Base-by-base conservation (phyloP, 35 echinoderm and acorn worm genomes). In the Chiridota heheva region DNA sequence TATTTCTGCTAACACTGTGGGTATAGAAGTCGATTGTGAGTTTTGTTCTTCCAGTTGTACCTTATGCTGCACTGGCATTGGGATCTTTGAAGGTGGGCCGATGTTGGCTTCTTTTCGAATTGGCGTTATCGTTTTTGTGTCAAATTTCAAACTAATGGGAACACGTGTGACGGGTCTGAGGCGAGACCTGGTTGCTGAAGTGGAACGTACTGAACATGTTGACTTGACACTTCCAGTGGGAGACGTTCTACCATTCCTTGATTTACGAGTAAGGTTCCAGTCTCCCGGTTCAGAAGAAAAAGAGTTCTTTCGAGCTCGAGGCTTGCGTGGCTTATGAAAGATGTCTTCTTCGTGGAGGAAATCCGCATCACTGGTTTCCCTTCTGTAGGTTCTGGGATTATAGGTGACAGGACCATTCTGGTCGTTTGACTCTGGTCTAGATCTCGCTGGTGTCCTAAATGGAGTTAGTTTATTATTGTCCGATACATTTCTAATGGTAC, bases 21-120 rank as follows among this genome's bases (percentile, higher is more conserved):
- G 59, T 76, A 72, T 60, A 58, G 57, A 43, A 45, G 29, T 24
- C 39, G 17, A 46, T 61, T 87, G 42, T n/a, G 57, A 45, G 2
- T 39, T 28, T 32, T 84, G 35, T 15, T 69, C 45, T 41, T 93
- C 90, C 44, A 84, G 33, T 4, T 78, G 44, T 33, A 72, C 78
- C 43, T 93, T 93, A 48, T 93, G 90, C 39, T 87, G 59, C 7
- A 87, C 69, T 0, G 90, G 90, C 58, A 93, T 78, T 1, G 90
- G 90, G 5, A 93, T 93, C 32, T 63, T 82, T 20, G 90, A 79
- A 4, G 90, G 90, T 0, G 41, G 73, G 13, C 44, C 60, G 40
- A 70, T 42, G 24, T 61, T 58, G 46, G 18, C 40, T 60, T 93
- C 90, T 27, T 46, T 88, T 30, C 90, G 69, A 2, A 93, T 83